Conservation (phyloP, 2,888 invertebrate species). For the Crossocerus cetratus region DNA sequence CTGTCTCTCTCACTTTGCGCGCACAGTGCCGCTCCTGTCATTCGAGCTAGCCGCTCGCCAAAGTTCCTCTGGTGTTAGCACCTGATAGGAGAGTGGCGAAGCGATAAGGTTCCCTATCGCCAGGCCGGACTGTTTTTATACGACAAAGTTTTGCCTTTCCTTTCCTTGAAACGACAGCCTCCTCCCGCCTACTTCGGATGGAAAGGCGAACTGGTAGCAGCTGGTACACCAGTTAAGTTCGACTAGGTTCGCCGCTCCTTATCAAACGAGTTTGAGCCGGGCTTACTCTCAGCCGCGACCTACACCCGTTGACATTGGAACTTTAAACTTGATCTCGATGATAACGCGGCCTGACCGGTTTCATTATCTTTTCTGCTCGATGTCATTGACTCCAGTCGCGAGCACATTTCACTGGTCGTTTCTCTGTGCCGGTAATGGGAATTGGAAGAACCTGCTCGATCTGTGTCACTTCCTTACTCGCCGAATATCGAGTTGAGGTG, state of each 20-base stretch:
- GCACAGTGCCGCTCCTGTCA: slow-evolving; percentile 15
- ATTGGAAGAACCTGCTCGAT: too few species aligned
- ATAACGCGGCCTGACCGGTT: neutral
- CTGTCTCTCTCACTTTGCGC: slow-evolving; percentile 12
- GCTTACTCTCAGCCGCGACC: slow-evolving; percentile 23
- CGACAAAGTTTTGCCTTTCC: neutral
- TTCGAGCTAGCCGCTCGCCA: slow-evolving; percentile 15
- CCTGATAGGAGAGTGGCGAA: slow-evolving; percentile 11
- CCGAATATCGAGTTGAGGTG: too few species aligned
- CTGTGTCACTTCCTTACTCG: too few species aligned
- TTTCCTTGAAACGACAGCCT: neutral
- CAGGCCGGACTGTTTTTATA: slow-evolving; percentile 11
- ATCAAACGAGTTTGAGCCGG: slow-evolving; percentile 37
- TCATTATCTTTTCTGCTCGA: too few species aligned
- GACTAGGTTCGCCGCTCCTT: slow-evolving; percentile 20
- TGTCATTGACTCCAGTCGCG: too few species aligned
- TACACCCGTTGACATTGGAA: neutral
- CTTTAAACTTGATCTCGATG: slow-evolving; percentile 8
- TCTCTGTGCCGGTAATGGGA: too few species aligned
- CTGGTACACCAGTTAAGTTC: neutral
- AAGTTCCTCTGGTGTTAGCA: slow-evolving; percentile 14
- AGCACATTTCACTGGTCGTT: too few species aligned
- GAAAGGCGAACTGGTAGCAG: neutral
- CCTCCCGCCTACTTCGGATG: neutral
- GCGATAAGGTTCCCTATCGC: neutral